Evolutionary conservation across 2,797 vertebrate genomes (phyloP).

Genomic region (Malacoraja senta): DNA sequence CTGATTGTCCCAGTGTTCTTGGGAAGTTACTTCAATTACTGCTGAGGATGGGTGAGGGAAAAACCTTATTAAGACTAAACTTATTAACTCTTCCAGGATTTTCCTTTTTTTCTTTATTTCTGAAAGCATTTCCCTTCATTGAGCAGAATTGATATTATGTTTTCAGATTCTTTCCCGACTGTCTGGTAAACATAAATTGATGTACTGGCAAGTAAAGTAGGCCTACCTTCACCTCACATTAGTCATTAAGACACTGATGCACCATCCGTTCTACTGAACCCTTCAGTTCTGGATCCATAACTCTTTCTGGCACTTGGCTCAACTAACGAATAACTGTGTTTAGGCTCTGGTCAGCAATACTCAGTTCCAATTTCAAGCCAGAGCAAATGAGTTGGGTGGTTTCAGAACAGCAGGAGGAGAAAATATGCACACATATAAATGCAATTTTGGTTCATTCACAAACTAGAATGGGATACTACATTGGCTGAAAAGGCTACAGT

Average conservation of each 20-base stretch:
- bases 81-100: neutral
- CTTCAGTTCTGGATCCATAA: neutral
- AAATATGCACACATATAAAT: neutral
- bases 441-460: constrained; percentile 42
- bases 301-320: constrained; percentile 5
- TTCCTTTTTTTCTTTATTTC: too few species aligned
- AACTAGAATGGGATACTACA: constrained; percentile 43
- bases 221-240: neutral
- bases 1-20: neutral
- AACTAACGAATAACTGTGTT: neutral
- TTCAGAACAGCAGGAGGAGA: neutral
- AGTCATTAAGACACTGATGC: neutral
- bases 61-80: neutral
- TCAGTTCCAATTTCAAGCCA: neutral
- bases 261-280: neutral
- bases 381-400: neutral
- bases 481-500: constrained; percentile 45
- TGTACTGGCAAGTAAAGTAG: neutral
- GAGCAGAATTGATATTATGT: neutral
- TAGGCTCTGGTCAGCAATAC: neutral
- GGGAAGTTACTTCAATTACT: neutral
- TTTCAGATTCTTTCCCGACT: neutral
- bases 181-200: neutral
- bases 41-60: neutral
- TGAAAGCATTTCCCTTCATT: neutral